Conservation (phyloP, 2,888 invertebrate species). For the Alsophila aescularia region DNA sequence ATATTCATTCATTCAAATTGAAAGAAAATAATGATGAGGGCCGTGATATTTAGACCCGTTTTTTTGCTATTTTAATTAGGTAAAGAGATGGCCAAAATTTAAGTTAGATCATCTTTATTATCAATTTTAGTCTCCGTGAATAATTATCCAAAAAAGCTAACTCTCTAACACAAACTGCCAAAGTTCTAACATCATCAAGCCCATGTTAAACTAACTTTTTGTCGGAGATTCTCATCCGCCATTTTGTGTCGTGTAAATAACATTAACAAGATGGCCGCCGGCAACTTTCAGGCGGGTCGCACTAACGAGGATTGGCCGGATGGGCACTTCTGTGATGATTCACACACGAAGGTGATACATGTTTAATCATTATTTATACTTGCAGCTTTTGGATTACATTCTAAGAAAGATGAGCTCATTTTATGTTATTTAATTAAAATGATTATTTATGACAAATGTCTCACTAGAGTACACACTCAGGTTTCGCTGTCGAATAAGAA, state of each 20-base stretch:
- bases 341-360: slow-evolving; percentile 79
- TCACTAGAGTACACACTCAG: too few relatives aligned
- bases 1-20: too few relatives aligned
- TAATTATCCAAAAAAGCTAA: slow-evolving; percentile 27
- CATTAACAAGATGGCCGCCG: slow-evolving; percentile 70
- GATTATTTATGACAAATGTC: not conserved
- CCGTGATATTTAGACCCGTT: too few relatives aligned
- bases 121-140: slow-evolving; percentile 6
- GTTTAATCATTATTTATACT: slow-evolving; percentile 31
- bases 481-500: too few relatives aligned
- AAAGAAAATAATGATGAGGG: too few relatives aligned
- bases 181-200: slow-evolving; percentile 24
- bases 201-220: slow-evolving; percentile 36
- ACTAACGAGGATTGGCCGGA: slow-evolving; percentile 79
- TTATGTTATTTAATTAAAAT: not conserved
- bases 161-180: slow-evolving; percentile 26
- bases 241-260: slow-evolving; percentile 75
- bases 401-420: not conserved
- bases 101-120: not conserved
- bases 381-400: slow-evolving; percentile 11
- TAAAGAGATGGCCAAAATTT: not conserved
- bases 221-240: slow-evolving; percentile 51
- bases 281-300: slow-evolving; percentile 68
- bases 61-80: too few relatives aligned
- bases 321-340: slow-evolving; percentile 77